A percentile compares a stretch with the other conserved stretches of the same genome.
phyloP scores from a whole-genome alignment of 2,797 vertebrate genomes.

The Eupleurogrammus muticus region DNA sequence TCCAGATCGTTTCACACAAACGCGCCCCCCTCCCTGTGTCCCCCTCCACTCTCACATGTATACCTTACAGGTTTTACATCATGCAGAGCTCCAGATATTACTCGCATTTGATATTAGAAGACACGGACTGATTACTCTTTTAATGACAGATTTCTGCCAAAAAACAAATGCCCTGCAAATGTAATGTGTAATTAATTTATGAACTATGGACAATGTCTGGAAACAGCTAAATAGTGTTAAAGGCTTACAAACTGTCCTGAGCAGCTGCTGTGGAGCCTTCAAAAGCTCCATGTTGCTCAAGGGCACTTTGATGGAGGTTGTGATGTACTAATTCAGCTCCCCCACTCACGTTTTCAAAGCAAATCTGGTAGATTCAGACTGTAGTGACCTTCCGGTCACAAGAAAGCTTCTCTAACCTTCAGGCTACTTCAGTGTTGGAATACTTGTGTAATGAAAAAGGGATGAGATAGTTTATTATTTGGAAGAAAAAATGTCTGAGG shows the following conservation, averaged over 20 bases:
- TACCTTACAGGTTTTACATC: constrained; percentile 30
- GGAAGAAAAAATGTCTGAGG: constrained; percentile 29
- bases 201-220: not conserved
- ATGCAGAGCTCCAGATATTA: not conserved
- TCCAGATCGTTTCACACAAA: constrained; percentile 66
- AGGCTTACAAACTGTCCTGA: not conserved
- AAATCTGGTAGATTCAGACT: constrained; percentile 47
- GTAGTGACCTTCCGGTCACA: constrained; percentile 48
- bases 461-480: constrained; percentile 72
- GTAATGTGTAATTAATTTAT: not conserved
- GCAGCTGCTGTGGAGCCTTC: constrained; percentile 7
- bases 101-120: constrained; percentile 7
- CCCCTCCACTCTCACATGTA: constrained; percentile 9
- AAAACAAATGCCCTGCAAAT: not conserved
- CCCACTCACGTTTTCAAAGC: constrained; percentile 42
- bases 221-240: constrained; percentile 11
- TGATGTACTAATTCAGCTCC: constrained; percentile 15
- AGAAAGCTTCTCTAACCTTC: constrained; percentile 63
- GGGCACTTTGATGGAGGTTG: constrained; percentile 20
- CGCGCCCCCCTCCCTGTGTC: constrained; percentile 3
- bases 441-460: constrained; percentile 71
- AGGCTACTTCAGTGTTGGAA: constrained; percentile 54
- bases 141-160: not conserved
- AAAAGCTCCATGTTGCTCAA: constrained; percentile 28
- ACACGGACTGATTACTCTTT: not conserved